Conservation (phyloP, 2,797 vertebrate genomes). For the Clarias laeviceps region DNA sequence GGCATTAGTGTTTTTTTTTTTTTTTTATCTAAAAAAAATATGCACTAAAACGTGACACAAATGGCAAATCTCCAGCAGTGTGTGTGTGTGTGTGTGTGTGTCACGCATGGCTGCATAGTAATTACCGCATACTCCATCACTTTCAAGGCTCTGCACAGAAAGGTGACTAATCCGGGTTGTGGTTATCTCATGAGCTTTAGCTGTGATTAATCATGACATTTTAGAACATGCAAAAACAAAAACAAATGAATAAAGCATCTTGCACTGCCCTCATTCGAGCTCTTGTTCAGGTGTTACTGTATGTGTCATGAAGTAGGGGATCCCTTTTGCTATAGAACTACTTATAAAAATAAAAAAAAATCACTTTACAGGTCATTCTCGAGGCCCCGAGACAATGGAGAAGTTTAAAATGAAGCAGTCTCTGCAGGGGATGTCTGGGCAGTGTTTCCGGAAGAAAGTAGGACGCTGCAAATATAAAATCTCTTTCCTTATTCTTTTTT, state of each 20-base stretch:
- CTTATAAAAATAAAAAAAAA: not conserved
- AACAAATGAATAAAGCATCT: not conserved
- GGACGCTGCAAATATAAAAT: conserved; percentile 50
- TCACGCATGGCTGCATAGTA: conserved; percentile 33
- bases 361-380: conserved; percentile 18
- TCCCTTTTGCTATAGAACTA: not conserved
- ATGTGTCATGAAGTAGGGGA: not conserved
- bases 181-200: conserved; percentile 23
- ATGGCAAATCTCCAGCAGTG: conserved; percentile 26
- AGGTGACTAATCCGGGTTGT: conserved; percentile 10
- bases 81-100: not conserved
- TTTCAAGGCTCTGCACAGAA: conserved; percentile 1
- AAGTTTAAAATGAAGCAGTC: conserved; percentile 33
- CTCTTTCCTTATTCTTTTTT: not conserved
- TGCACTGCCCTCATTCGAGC: not conserved
- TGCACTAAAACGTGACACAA: conserved; percentile 18
- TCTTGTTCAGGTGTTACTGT: not conserved
- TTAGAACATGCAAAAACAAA: not conserved
- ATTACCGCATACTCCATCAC: conserved; percentile 31
- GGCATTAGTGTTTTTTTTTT: not conserved
- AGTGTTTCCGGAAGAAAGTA: conserved; percentile 46
- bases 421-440: conserved; percentile 38
- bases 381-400: conserved; percentile 19
- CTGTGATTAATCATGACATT: conserved; percentile 30
- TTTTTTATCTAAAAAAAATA: not conserved